Evolutionary conservation across 1,140 invertebrate genomes (phyloP), one percentile per base, ranked within the genome.

Genomic region (Drosophila nigrodunni): DNA sequence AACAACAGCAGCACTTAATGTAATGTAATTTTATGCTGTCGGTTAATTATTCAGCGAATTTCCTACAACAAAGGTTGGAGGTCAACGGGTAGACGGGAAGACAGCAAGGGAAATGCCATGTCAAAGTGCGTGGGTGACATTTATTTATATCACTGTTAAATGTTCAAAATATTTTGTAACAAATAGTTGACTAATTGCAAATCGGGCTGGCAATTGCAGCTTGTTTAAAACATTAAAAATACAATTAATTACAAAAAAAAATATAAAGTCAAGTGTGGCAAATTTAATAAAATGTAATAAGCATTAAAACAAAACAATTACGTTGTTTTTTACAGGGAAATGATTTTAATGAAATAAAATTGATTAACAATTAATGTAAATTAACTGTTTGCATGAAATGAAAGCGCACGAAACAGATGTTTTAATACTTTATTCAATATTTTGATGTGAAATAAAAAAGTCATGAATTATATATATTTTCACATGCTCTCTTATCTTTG

Each of bases 21-120:
- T 85, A 85, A 85, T 85, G 74, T 85, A 78, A 85, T 85, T 85
- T 85, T 70, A 86, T 86, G 74, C 82, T 81, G 47, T 81, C 54
- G 78, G 82, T 86, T 85, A 85, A 85, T 85, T 85, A 85, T 85
- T 74, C 82, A 86, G 58, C 57, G 67, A 68, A 86, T 81, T 81
- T 74, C 34, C 37, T 57, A 57, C 37, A 35, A 6, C 39, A 44
- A 43, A 15, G 37, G 25, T 30, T 2, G 25, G 25, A 30, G 25
- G 1, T 30, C 3, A 30, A 30, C 0, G 25, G 59, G 15, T 30
- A 13, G 47, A 44, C 8, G 15, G 46, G 9, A 11, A 35, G 62
- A 25, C 43, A 35, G 61, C 15, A 35, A 11, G 39, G 39, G 11
- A 41, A 41, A 10, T 41, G 55, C 11, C 25, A 59, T 81, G 81